Evolutionary conservation across 92 coral and sea anemone species (phyloP), one percentile per base, ranked within the genome.

Genomic region (Epizoanthus rinbou): DNA sequence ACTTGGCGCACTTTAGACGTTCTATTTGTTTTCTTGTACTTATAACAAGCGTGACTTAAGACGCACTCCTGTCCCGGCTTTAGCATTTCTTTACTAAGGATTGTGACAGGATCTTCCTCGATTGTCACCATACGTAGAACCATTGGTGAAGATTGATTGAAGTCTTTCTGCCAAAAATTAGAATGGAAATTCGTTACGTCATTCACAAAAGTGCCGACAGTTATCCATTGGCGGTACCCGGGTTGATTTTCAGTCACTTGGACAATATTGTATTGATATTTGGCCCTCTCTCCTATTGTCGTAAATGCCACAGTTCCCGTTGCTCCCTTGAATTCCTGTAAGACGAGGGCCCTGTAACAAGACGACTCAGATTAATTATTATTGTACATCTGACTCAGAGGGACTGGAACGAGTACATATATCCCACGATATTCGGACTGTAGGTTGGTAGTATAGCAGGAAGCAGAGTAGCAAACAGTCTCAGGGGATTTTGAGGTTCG

Each of bases 71-170:
- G 90, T 73, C 81, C 85, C 3, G 66, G 81, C 58, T 69, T 79
- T 3, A 86, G 43, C 22, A 37, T 65, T 11, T 76, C 87, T 16
- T 65, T 72, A 16, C 89, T 80, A n/a, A 85, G 78, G 25, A 89
- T 81, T 8, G 90, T 71, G 45, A 89, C 76, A 24, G 95, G 95
- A 11, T 92, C 92, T 54, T 86, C 92, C 33, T 85, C 90, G 8
- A 85, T 76, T 0, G 87, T 85, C 25, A 87, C 88, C 92, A 89
- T 87, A 15, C 92, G 90, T 19, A 92, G 57, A 21, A 82, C 54
- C 33, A 74, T 15, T 2, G 75, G 50, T 53, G 80, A 37, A 7
- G 83, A 59, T 23, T 69, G 47, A 43, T 80, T 64, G 33, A 23
- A 60, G 57, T 73, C 71, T 47, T 80, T 60, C 21, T 59, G 75